Percentiles rank a stretch among this genome's conserved stretches.
phyloP scores from a whole-genome alignment of 2,113 vertebrate species.

The Alligator sinensis region DNA sequence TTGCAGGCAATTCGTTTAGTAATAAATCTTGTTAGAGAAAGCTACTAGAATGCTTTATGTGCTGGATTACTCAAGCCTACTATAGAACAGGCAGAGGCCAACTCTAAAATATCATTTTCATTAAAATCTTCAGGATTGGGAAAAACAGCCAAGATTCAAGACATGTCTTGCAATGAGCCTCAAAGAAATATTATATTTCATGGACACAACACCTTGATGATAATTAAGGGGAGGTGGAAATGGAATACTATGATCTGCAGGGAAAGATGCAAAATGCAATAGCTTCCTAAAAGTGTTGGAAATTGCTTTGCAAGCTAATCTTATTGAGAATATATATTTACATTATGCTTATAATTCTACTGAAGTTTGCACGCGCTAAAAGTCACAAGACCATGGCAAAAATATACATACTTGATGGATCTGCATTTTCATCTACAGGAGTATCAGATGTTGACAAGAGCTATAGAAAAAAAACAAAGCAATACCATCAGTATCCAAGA shows the following conservation, averaged over 20 bases:
- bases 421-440: slow-evolving; percentile 87
- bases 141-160: background rate
- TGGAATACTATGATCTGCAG: too few species aligned
- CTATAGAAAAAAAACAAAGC: slow-evolving; percentile 71
- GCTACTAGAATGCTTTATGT: background rate
- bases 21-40: too few species aligned
- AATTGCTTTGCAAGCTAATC: background rate
- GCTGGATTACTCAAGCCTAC: background rate
- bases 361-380: background rate
- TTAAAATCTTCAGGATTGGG: background rate
- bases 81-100: background rate
- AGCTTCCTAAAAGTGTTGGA: background rate
- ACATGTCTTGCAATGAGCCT: background rate
- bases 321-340: background rate
- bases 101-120: background rate
- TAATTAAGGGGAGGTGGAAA: too few species aligned
- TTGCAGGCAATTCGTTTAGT: fast-evolving
- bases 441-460: slow-evolving; percentile 91
- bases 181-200: background rate
- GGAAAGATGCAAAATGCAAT: background rate
- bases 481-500: background rate
- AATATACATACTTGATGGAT: slow-evolving; percentile 88
- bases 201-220: too few species aligned
- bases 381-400: background rate
- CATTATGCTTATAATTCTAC: background rate